Base-by-base conservation (phyloP, 1,140 invertebrate genomes). In the Tenebrio molitor region DNA sequence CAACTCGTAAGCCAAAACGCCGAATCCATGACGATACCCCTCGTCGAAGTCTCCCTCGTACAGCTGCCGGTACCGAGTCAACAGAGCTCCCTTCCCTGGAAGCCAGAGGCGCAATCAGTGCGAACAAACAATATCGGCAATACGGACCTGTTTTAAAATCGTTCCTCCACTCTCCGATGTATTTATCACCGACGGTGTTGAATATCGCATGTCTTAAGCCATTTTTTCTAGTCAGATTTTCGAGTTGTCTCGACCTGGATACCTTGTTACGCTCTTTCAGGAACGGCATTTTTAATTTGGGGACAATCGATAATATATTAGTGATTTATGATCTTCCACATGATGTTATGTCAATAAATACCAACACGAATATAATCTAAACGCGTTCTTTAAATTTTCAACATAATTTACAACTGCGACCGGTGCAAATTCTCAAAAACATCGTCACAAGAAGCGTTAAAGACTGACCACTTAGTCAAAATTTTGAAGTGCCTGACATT, bases 111-210 rank as follows among this genome's bases (percentile, higher is more conserved):
- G 12, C 12, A 42, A 33, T 33, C 2, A 39, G 33, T 19, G 8
- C 39, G 34, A 39, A 17, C 15, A 19, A 62, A 34, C 10, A 19
- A 5, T 42, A 36, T 62, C 10, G 2, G 39, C 12, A 33, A 58
- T 36, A 3, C 71, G 79, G 81, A 85, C 87, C 88, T 73, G 86
- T 80, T 81, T 85, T 88, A 34, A 83, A 79, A 76, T 88, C 84
- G 21, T 84, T 79, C 69, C 82, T 85, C 88, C 88, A 89, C 63
- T 88, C 84, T 4, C 88, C 88, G 36, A 81, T 79, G 39, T 88
- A 89, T 76, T 79, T 83, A 79, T 86, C 85, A 16, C 83, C 80
- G 17, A 66, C 65, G 4, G 82, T 83, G 25, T 82, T 86, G 73
- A 86, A 88, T 71, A 89, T 84, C 0, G 84, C 73, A 70, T 87